Evolutionary conservation across 2,113 vertebrate species (phyloP).

Genomic region (Larimichthys polyactis): DNA sequence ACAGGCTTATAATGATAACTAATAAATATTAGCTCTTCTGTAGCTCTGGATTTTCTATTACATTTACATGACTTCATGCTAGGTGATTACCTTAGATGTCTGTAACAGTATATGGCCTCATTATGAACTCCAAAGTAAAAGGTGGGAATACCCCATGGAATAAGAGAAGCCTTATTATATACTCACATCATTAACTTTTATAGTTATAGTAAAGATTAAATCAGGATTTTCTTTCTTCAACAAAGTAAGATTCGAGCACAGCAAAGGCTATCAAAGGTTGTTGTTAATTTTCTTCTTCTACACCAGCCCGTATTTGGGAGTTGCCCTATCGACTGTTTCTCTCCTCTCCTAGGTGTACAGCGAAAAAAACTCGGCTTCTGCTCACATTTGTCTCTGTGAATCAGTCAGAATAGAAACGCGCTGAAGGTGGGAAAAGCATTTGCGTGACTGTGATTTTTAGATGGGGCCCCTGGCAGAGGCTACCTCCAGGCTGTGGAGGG

Average conservation of each 20-base stretch:
- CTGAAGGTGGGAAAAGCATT: conserved; percentile 47
- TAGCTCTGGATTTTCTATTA: conserved; percentile 36
- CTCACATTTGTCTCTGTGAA: conserved; percentile 37
- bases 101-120: conserved; percentile 55
- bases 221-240: conserved; percentile 62
- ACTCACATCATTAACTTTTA: conserved; percentile 77
- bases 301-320: conserved; percentile 47
- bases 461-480: conserved; percentile 71
- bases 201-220: too few relatives aligned
- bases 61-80: conserved; percentile 37
- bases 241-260: conserved; percentile 55
- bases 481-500: conserved; percentile 68
- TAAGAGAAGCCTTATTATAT: conserved; percentile 63
- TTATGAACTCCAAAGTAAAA: conserved; percentile 69
- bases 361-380: background rate
- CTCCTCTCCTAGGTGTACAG: conserved; percentile 46
- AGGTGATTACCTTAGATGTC: conserved; percentile 54
- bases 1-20: conserved; percentile 21
- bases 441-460: conserved; percentile 71
- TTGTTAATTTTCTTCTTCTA: conserved; percentile 65
- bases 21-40: conserved; percentile 10
- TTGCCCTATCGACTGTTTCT: conserved; percentile 62
- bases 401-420: conserved; percentile 50
- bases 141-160: conserved; percentile 63
- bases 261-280: conserved; percentile 76